Conservation (phyloP, 2,113 vertebrate genomes). For the Notothenia coriiceps region DNA sequence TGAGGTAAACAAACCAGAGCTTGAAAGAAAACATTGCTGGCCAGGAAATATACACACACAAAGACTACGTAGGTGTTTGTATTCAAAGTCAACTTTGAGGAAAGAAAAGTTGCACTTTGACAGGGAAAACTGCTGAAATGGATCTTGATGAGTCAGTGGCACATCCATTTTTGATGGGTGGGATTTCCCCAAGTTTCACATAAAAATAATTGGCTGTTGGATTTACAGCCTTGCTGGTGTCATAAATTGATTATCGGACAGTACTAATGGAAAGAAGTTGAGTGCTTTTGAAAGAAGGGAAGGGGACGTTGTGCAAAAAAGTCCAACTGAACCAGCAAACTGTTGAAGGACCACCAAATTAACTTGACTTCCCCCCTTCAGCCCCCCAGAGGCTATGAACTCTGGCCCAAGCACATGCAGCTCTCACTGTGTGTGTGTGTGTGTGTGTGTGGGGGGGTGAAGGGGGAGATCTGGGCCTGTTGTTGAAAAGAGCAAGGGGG, state of each 20-base stretch:
- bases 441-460: constrained; percentile 20
- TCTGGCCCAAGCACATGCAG: constrained; percentile 74
- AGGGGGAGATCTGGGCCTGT: constrained; percentile 50
- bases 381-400: constrained; percentile 76
- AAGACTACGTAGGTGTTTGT: not conserved
- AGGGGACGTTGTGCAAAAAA: constrained; percentile 48
- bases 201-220: constrained; percentile 20
- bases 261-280: constrained; percentile 58
- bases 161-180: constrained; percentile 25
- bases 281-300: constrained; percentile 43
- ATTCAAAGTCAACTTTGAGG: constrained; percentile 7
- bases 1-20: constrained; percentile 13
- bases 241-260: constrained; percentile 45
- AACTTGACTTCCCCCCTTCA: constrained; percentile 82
- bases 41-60: constrained; percentile 15
- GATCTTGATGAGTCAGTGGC: constrained; percentile 39
- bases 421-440: constrained; percentile 53
- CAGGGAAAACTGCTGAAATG: constrained; percentile 11
- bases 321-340: constrained; percentile 80
- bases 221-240: constrained; percentile 43
- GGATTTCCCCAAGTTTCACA: constrained; percentile 51
- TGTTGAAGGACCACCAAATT: constrained; percentile 81
- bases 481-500: constrained; percentile 69
- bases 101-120: constrained; percentile 9
- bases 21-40: not conserved